Evolutionary conservation across 2,888 invertebrate genomes (phyloP).

Genomic region (Sarcophaga caerulescens): DNA sequence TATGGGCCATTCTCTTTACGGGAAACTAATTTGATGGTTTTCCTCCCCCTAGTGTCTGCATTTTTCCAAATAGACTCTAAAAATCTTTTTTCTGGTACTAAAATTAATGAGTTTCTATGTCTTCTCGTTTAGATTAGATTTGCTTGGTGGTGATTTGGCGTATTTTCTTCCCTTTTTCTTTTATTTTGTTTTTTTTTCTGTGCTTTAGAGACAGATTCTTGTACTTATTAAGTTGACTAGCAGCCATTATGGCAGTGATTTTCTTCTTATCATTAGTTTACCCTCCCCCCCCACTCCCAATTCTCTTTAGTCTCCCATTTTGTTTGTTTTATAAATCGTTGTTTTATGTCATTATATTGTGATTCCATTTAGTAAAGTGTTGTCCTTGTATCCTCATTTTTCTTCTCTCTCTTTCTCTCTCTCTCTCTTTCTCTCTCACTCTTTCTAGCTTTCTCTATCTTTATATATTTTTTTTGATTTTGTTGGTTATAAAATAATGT

Average conservation of each 20-base stretch:
- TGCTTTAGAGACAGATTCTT: conserved; percentile 31
- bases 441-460: conserved; percentile 42
- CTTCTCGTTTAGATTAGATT: conserved; percentile 47
- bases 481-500: background rate
- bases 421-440: conserved; percentile 48
- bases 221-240: conserved; percentile 61
- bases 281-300: background rate
- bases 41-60: too few relatives aligned
- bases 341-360: conserved; percentile 77
- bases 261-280: conserved; percentile 55
- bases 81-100: conserved; percentile 8
- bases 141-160: conserved; percentile 30
- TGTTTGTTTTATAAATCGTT: conserved; percentile 47
- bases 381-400: conserved; percentile 15
- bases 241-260: conserved; percentile 70
- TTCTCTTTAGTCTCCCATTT: conserved; percentile 47
- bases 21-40: too few relatives aligned
- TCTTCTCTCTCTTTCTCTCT: background rate
- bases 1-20: too few relatives aligned
- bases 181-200: conserved; percentile 14
- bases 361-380: conserved; percentile 73
- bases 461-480: background rate
- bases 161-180: conserved; percentile 28
- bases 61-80: too few relatives aligned
- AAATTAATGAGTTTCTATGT: conserved; percentile 57